Evolutionary conservation across 2,113 vertebrate genomes (phyloP), one percentile per base, ranked within the genome.

Genomic region (Bucco capensis): DNA sequence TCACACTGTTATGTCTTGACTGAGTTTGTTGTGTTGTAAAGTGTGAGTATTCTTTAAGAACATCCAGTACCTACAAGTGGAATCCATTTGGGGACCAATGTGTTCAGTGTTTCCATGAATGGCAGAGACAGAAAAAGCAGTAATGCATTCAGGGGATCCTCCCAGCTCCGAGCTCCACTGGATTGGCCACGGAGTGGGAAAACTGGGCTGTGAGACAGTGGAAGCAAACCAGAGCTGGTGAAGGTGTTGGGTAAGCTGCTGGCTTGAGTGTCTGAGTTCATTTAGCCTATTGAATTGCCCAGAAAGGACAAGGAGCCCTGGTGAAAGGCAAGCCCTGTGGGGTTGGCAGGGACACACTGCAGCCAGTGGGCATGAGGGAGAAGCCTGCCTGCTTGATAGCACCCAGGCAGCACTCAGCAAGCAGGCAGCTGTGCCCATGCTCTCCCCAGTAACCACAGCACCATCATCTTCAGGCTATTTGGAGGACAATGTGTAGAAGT

Each of bases 191-290:
- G 5, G 27, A 3, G 30, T 8, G 64, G 64, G 24, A 14, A 12
- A 1, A 1, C 1, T 12, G 58, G 38, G 8, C 56, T 35, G 1
- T 5, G 53, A 35, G 30, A 50, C 57, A 35, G 57, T 10, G 35
- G 50, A 77, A 56, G 42, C 72, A 21, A 61, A 8, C 27, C 50
- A 44, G 12, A 25, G 28, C 22, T 19, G 9, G 21, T 19, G 76
- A 28, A 9, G 0, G 2, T 12, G 5, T 19, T 0, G 0, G 30
- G 4, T 30, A 16, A 6, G 35, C 30, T 5, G 33, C 10, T 69
- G 50, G 5, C 38, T 38, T 19, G 65, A 54, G 53, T 70, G 4
- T 46, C 62, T 53, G 1, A 4, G 66, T 33, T 37, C 27, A 61
- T 31, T 47, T 49, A 72, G 83, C 42, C 49, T 30, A 64, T 14